A percentile compares a stretch with the other conserved stretches of the same genome.
Evolutionary conservation across 2,797 vertebrate genomes (phyloP).

Genomic region (Cuniculus paca): DNA sequence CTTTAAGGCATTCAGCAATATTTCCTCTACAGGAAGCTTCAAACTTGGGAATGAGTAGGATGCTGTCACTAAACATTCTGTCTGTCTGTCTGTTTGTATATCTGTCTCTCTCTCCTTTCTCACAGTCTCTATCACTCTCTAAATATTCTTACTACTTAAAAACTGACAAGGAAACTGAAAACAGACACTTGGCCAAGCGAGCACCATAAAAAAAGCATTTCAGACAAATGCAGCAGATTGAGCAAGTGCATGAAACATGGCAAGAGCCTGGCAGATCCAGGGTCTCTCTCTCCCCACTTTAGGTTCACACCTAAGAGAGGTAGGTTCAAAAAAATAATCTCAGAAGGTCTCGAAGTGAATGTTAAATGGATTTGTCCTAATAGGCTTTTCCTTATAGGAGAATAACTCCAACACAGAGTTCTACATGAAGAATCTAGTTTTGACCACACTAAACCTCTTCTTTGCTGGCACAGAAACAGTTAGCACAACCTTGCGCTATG

Average conservation of each 20-base stretch:
- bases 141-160: not conserved
- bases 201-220: not conserved
- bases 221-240: not conserved
- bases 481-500: conserved; percentile 78
- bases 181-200: not conserved
- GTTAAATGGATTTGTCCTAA: not conserved
- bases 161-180: not conserved
- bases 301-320: not conserved
- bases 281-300: not conserved
- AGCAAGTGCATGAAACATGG: conserved; percentile 70
- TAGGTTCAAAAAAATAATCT: not conserved
- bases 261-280: conserved; percentile 79
- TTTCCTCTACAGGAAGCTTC: not conserved
- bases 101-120: not conserved
- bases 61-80: not conserved
- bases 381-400: conserved; percentile 69
- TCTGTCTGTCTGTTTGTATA: not conserved
- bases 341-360: not conserved
- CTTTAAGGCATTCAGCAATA: not conserved
- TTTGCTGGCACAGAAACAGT: conserved; percentile 73
- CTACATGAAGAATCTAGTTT: conserved; percentile 67
- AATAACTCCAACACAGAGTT: conserved; percentile 73
- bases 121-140: not conserved
- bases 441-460: conserved; percentile 76
- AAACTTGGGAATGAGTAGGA: no score